phyloP scores from a whole-genome alignment of 2,888 invertebrate genomes.

The Drosophila nr. medialis region DNA sequence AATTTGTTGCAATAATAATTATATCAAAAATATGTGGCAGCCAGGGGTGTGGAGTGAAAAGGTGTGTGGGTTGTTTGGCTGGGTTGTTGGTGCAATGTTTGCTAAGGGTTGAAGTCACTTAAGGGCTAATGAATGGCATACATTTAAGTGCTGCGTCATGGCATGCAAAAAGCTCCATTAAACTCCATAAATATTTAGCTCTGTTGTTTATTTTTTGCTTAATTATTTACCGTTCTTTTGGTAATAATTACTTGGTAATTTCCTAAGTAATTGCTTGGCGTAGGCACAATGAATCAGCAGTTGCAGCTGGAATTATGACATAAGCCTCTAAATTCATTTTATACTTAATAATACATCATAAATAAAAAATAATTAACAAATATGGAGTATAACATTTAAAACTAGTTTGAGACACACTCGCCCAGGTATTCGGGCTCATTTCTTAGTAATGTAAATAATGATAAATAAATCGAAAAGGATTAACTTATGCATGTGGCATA shows the following conservation, averaged over 20 bases:
- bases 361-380: background rate
- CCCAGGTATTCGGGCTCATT: background rate
- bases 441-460: background rate
- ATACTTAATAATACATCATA: background rate
- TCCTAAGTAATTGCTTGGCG: background rate
- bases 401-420: background rate
- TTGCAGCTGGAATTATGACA: background rate
- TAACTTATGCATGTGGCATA: background rate
- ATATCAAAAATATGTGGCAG: constrained; percentile 32
- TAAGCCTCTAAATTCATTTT: background rate
- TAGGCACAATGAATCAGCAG: background rate
- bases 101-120: constrained; percentile 13
- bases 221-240: background rate
- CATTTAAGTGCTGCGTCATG: constrained; percentile 17
- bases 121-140: constrained; percentile 11
- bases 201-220: background rate
- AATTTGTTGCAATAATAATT: constrained; percentile 47
- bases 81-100: constrained; percentile 15
- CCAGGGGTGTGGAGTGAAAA: background rate
- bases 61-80: constrained; percentile 1
- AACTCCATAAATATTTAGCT: background rate
- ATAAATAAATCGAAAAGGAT: background rate
- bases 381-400: too few relatives aligned
- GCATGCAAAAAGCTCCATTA: background rate
- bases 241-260: background rate